Evolutionary conservation across 2,113 vertebrate species (phyloP).

Genomic region (Platanista minor): DNA sequence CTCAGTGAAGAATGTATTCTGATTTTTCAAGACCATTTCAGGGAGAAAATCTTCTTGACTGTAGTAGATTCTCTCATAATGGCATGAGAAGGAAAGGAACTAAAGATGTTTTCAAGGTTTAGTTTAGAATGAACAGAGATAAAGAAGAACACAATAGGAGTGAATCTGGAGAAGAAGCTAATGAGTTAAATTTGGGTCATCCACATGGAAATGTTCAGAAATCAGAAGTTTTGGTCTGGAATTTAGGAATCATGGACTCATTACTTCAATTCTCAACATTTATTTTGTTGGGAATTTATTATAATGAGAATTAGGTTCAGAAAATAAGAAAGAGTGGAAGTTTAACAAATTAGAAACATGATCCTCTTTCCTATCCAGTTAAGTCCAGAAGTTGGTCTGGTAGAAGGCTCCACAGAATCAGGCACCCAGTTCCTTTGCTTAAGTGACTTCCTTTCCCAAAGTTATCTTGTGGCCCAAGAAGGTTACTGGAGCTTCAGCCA

Average conservation of each 20-base stretch:
- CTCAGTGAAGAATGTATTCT: neutral
- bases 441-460: neutral
- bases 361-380: neutral
- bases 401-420: neutral
- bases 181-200: neutral
- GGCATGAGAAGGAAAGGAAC: neutral
- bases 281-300: neutral
- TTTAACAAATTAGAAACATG: neutral
- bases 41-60: neutral
- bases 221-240: neutral
- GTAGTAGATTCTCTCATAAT: neutral
- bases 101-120: neutral
- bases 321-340: neutral
- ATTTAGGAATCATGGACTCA: neutral
- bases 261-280: neutral
- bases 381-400: neutral
- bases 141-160: neutral
- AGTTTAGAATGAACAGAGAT: neutral
- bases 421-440: neutral
- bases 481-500: neutral
- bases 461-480: neutral
- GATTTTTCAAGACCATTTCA: conserved; percentile 5
- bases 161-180: neutral
- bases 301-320: neutral
- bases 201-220: neutral